Percentiles rank a stretch among this genome's conserved stretches.
phyloP scores from a whole-genome alignment of 2,888 invertebrate genomes.

The Macaria notata region DNA sequence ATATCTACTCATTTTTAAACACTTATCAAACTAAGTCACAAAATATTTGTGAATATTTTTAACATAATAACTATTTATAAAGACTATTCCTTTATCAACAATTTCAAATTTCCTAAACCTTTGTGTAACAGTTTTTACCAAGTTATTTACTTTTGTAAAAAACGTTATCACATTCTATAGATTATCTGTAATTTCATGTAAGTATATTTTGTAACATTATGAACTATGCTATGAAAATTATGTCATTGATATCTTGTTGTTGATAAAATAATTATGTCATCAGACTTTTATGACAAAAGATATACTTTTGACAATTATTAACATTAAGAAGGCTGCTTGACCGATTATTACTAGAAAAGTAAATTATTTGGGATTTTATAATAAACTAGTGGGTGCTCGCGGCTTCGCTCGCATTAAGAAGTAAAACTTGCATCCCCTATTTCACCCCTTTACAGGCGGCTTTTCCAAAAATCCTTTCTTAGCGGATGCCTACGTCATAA shows the following conservation, averaged over 20 bases:
- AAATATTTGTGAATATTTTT: slow-evolving; percentile 25
- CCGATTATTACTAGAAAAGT: too few relatives aligned
- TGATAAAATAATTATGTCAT: slow-evolving; percentile 2
- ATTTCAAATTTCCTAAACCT: neutral
- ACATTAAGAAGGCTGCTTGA: too few relatives aligned
- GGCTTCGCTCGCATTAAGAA: too few relatives aligned
- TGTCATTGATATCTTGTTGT: too few relatives aligned
- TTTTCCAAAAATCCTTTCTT: too few relatives aligned
- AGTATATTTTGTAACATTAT: neutral
- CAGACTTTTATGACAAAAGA: neutral
- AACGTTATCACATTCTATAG: slow-evolving; percentile 11
- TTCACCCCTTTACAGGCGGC: too few relatives aligned
- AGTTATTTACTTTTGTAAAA: neutral
- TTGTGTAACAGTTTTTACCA: slow-evolving; percentile 18
- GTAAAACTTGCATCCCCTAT: too few relatives aligned
- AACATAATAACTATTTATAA: slow-evolving; percentile 25
- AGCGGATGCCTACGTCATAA: too few relatives aligned
- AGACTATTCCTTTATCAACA: slow-evolving; percentile 22
- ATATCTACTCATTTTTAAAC: slow-evolving; percentile 37
- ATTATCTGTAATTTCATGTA: slow-evolving; percentile 17
- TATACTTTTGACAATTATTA: neutral
- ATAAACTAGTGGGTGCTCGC: too few relatives aligned
- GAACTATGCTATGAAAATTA: too few relatives aligned
- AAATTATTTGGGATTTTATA: too few relatives aligned
- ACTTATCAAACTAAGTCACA: slow-evolving; percentile 23